These are phyloP conservation scores for Aleiodes leptofemur DNA, from an alignment of 2,888 invertebrate genomes.

Conservation along the genomic window DNA sequence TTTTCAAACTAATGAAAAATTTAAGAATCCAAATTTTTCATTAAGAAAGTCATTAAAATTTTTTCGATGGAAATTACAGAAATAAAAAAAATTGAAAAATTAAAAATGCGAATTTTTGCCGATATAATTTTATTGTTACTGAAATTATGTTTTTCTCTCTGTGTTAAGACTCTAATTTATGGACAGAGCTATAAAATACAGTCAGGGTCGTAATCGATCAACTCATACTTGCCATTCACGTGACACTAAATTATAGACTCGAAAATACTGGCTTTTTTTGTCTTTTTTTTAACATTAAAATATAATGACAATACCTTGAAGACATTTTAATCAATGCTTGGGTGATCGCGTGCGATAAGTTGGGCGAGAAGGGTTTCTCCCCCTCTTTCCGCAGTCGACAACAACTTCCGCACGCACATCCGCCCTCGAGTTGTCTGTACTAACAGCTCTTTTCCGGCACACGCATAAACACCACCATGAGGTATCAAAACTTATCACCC, in stretches of 20 bases:
- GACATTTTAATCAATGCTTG: slow-evolving; percentile 19
- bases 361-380: slow-evolving; percentile 37
- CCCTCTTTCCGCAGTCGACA: slow-evolving; percentile 41
- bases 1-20: too few species aligned
- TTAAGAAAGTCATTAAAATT: too few species aligned
- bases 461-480: slow-evolving; percentile 53
- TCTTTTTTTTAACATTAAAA: background rate
- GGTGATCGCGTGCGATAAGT: slow-evolving; percentile 42
- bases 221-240: background rate
- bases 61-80: too few species aligned
- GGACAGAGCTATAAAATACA: background rate
- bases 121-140: too few species aligned
- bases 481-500: slow-evolving; percentile 19
- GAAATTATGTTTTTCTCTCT: too few species aligned
- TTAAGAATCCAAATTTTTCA: too few species aligned
- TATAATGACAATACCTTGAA: background rate
- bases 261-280: background rate
- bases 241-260: background rate
- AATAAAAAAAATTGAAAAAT: too few species aligned
- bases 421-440: slow-evolving; percentile 59
- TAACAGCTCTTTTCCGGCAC: slow-evolving; percentile 65
- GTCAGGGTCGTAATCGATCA: background rate
- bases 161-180: background rate
- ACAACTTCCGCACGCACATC: slow-evolving; percentile 67
- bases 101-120: too few species aligned